phyloP scores from a whole-genome alignment of 2,888 invertebrate genomes.

The Dendrolimus pini region DNA sequence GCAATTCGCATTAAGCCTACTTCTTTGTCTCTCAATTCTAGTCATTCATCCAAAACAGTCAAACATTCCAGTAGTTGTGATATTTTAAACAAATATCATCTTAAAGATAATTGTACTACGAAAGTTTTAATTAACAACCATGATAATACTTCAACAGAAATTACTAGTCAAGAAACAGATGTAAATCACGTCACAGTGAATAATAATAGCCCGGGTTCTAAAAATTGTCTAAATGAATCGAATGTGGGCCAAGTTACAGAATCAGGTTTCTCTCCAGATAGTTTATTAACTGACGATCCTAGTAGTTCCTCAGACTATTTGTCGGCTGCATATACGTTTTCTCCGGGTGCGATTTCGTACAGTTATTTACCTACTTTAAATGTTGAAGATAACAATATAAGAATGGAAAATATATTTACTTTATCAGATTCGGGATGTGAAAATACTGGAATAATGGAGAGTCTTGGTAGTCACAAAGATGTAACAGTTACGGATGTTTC shows the following conservation, averaged over 20 bases:
- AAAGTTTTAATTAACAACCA: constrained; percentile 13
- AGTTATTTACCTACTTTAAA: constrained; percentile 38
- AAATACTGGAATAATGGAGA: constrained; percentile 55
- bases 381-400: constrained; percentile 39
- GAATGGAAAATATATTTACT: constrained; percentile 58
- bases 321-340: constrained; percentile 52
- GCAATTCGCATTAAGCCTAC: constrained; percentile 45
- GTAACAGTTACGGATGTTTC: constrained; percentile 54
- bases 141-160: constrained; percentile 9
- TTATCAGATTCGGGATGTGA: constrained; percentile 69
- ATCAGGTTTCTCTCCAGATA: constrained; percentile 51
- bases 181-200: constrained; percentile 14
- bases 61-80: constrained; percentile 63
- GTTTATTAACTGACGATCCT: constrained; percentile 55
- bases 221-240: constrained; percentile 13
- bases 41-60: constrained; percentile 52
- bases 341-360: constrained; percentile 39
- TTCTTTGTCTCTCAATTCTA: constrained; percentile 54
- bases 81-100: constrained; percentile 37
- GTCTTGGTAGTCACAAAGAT: constrained; percentile 52
- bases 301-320: constrained; percentile 64
- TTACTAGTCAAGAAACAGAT: constrained; percentile 26
- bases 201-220: constrained; percentile 9
- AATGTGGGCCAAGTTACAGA: constrained; percentile 33
- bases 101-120: constrained; percentile 19